Evolutionary conservation across 2,888 invertebrate species (phyloP).

Genomic region (Dasypogon diadema): DNA sequence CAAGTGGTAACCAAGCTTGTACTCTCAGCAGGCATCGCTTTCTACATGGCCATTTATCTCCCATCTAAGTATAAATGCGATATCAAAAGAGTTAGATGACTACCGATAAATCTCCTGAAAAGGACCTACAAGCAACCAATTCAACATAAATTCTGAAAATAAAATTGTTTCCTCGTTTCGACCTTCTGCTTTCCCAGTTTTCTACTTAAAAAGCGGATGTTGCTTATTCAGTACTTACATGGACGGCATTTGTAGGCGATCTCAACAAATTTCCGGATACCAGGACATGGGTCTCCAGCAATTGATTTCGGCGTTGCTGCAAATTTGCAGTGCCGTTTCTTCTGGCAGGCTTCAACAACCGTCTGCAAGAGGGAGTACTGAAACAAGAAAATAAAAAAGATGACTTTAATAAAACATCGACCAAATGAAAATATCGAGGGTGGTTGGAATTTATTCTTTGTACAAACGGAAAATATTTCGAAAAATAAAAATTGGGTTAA

Average conservation of each 20-base stretch:
- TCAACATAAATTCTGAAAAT: conserved; percentile 41
- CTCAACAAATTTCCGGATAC: conserved; percentile 91
- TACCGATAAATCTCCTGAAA: conserved; percentile 39
- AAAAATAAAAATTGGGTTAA: conserved; percentile 45
- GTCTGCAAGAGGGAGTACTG: conserved; percentile 94
- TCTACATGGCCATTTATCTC: conserved; percentile 25
- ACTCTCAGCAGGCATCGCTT: background rate
- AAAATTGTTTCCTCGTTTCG: background rate
- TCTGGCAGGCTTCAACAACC: conserved; percentile 93
- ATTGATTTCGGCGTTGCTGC: conserved; percentile 89
- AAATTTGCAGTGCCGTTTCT: conserved; percentile 91
- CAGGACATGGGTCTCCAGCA: conserved; percentile 92
- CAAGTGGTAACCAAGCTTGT: conserved; percentile 15
- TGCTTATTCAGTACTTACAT: conserved; percentile 76
- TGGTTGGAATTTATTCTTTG: background rate
- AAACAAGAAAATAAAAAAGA: conserved; percentile 57
- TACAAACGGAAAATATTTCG: background rate
- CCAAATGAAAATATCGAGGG: background rate
- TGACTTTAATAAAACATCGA: background rate
- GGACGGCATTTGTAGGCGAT: conserved; percentile 97
- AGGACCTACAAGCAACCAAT: conserved; percentile 30
- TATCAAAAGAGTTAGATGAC: conserved; percentile 36
- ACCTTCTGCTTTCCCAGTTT: conserved; percentile 3
- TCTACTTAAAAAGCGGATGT: conserved; percentile 22
- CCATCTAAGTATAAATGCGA: conserved; percentile 33